Evolutionary conservation across 1,140 invertebrate genomes (phyloP).

Genomic region (Cherax destructor): DNA sequence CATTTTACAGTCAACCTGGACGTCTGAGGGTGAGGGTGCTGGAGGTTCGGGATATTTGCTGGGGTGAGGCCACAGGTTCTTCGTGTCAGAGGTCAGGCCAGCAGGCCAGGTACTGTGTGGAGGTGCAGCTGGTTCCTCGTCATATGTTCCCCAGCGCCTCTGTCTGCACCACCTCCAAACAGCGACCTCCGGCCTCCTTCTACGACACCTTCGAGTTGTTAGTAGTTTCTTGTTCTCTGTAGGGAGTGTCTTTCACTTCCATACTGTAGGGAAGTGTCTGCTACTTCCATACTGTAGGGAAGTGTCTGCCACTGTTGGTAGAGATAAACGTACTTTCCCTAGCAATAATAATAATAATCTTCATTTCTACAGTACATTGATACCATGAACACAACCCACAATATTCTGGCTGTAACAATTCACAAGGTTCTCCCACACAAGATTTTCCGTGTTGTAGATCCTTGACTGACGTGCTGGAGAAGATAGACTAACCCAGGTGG

Average conservation of each 20-base stretch:
- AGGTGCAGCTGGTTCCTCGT: conserved; percentile 26
- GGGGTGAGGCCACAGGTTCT: no score
- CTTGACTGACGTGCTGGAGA: no score
- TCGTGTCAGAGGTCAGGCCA: background rate
- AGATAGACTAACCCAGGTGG: background rate
- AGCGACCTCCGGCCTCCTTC: conserved; percentile 20
- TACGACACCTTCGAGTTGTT: conserved; percentile 40
- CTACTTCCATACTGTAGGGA: no score
- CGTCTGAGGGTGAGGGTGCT: conserved; percentile 19
- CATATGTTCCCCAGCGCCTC: background rate
- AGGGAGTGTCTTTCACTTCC: background rate
- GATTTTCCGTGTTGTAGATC: no score
- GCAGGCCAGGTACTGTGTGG: background rate
- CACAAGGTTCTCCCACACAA: no score
- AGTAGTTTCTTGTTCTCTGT: background rate
- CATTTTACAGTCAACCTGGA: conserved; percentile 25
- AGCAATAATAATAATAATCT: no score
- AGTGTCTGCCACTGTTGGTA: no score
- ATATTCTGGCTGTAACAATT: no score
- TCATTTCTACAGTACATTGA: no score
- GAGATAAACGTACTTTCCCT: no score
- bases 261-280: no score
- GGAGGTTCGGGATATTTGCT: conserved; percentile 11
- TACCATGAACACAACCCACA: no score
- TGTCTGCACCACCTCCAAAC: conserved; percentile 10